Evolutionary conservation across 2,113 vertebrate species (phyloP).

Genomic region (Gobiocypris rarus): DNA sequence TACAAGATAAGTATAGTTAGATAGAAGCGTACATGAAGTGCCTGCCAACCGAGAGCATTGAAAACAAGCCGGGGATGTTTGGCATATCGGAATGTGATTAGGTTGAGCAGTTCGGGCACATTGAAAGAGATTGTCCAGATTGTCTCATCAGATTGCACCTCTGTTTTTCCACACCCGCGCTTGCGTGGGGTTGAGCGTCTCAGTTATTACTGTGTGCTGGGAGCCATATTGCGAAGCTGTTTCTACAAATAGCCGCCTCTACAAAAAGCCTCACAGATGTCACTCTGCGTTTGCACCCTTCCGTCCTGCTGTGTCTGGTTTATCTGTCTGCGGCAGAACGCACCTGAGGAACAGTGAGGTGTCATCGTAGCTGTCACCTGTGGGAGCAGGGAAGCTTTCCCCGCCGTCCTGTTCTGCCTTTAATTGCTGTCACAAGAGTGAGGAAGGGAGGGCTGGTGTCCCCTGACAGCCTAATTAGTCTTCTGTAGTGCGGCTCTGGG

Average conservation of each 20-base stretch:
- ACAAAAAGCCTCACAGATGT: conserved; percentile 52
- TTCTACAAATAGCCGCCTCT: conserved; percentile 39
- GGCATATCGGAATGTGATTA: conserved; percentile 22
- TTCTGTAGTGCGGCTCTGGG: conserved; percentile 61
- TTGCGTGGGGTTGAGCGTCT: conserved; percentile 22
- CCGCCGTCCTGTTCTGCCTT: conserved; percentile 64
- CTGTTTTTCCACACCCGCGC: conserved; percentile 3
- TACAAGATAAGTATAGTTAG: conserved; percentile 49
- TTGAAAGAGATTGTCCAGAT: conserved; percentile 39
- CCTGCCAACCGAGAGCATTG: conserved; percentile 13
- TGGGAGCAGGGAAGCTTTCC: conserved; percentile 41
- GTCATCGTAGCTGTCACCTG: conserved; percentile 65
- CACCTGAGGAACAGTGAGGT: conserved; percentile 58
- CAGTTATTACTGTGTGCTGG: conserved; percentile 22
- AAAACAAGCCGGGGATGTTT: not conserved
- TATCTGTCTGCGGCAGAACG: conserved; percentile 59
- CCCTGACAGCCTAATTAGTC: conserved; percentile 74
- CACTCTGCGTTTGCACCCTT: conserved; percentile 51
- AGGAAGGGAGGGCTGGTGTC: conserved; percentile 40
- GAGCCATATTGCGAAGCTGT: conserved; percentile 33
- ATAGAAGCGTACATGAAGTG: conserved; percentile 38
- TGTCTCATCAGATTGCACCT: conserved; percentile 36
- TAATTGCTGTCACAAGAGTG: conserved; percentile 72
- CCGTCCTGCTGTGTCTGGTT: conserved; percentile 48
- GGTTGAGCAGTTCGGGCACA: not conserved